phyloP scores from a whole-genome alignment of 2,113 vertebrate genomes.

The Forbesichthys agassizii region DNA sequence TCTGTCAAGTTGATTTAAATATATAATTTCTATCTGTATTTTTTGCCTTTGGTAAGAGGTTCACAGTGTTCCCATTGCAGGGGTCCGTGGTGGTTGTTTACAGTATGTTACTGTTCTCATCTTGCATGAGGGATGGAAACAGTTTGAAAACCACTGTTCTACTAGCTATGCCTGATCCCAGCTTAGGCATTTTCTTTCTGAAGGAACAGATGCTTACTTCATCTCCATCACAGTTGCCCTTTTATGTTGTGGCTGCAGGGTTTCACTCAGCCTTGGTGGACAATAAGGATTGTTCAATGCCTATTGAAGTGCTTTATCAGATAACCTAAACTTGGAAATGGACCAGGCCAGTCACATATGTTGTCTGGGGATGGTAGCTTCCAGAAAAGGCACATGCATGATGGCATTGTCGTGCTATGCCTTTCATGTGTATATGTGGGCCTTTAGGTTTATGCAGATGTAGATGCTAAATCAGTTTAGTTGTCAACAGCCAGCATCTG shows the following conservation, averaged over 20 bases:
- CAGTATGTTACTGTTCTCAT: neutral
- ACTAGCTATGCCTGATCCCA: conserved; percentile 12
- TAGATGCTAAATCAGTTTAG: neutral
- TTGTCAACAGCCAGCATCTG: conserved; percentile 23
- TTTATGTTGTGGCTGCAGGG: conserved; percentile 20
- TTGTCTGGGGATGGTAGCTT: neutral
- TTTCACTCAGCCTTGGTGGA: conserved; percentile 8
- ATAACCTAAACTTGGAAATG: conserved; percentile 35
- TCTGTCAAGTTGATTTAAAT: no score
- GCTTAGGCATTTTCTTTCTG: conserved; percentile 43
- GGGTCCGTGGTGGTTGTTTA: neutral
- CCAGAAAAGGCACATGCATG: neutral
- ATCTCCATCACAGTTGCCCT: conserved; percentile 25
- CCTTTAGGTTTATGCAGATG: conserved; percentile 27
- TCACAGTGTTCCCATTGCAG: neutral
- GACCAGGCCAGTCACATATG: conserved; percentile 11
- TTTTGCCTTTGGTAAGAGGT: no score
- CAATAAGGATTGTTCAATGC: conserved; percentile 29
- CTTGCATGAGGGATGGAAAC: neutral
- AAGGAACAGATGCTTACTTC: conserved; percentile 59
- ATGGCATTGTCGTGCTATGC: conserved; percentile 22
- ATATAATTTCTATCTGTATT: no score
- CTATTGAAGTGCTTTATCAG: conserved; percentile 29
- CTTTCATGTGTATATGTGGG: conserved; percentile 6
- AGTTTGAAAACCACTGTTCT: neutral